Base-by-base conservation (phyloP, 1,140 invertebrate species). In the Daktulosphaira vitifoliae region DNA sequence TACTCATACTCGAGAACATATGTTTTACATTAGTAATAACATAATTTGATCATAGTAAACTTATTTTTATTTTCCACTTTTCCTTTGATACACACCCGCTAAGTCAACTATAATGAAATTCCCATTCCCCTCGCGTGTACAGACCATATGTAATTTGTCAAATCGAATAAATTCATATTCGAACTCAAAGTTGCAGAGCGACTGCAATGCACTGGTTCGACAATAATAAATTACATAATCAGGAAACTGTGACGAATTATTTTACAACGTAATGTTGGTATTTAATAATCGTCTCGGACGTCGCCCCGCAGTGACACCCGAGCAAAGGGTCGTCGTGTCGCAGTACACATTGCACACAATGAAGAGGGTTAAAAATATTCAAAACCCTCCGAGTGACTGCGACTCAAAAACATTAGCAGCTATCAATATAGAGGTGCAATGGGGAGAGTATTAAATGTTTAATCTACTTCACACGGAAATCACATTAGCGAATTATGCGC, bases 401-500 rank as follows among this genome's bases (percentile, higher is more conserved):
- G 52, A 54, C 53, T 59, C 53, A 22, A n/a, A 59, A 56, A 59
- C 53, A 59, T 44, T 59, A 44, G 53, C 39, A 20, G 38, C 52
- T 39, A 54, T 54, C 52, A 54, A 42, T 42, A 54, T 54, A 54
- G 22, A n/a, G 42, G 42, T 4, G 50, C 5, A 15, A 2, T 4
- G 39, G 52, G 54, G 42, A 59, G 54, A 59, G 39, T 59, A 59
- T 59, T 59, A 59, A 59, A 59, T 59, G 54, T 59, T 59, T 59
- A 59, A 59, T 59, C 54, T 59, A 59, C 54, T 59, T 59, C 54
- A 59, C 54, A 59, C 54, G 54, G 42, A 59, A 59, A 59, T 59
- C 54, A 59, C 54, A 59, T 59, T 59, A 59, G 44, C 54, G 54
- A 59, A 59, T 59, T 46, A 33, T 44, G 54, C 29, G 29, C 29